phyloP scores from a whole-genome alignment of 2,797 vertebrate genomes.

The Cynopterus sphinx region DNA sequence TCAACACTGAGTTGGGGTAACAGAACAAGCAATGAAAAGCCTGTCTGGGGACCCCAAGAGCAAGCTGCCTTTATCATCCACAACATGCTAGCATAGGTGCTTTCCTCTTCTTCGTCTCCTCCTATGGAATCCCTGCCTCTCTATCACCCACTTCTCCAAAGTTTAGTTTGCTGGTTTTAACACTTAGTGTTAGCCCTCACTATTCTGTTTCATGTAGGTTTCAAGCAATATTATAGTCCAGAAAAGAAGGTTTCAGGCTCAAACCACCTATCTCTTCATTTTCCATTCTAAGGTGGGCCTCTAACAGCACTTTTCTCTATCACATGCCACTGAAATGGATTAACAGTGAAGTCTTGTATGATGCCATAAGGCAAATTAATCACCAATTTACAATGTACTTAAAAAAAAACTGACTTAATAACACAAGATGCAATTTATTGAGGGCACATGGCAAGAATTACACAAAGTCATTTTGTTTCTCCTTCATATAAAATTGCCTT shows the following conservation, averaged over 20 bases:
- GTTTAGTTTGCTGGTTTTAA: not conserved
- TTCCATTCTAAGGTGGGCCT: not conserved
- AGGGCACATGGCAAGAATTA: not conserved
- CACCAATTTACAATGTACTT: not conserved
- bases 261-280: not conserved
- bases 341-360: not conserved
- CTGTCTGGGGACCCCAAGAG: too few species aligned
- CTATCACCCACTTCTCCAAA: not conserved
- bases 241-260: not conserved
- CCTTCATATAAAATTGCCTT: not conserved
- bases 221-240: not conserved
- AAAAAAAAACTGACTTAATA: not conserved
- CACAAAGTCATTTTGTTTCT: not conserved
- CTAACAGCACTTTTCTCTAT: not conserved
- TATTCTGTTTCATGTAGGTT: not conserved
- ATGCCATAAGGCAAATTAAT: not conserved
- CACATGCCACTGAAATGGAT: not conserved
- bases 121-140: accelerated
- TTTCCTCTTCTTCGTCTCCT: not conserved
- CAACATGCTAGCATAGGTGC: accelerated
- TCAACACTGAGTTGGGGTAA: not conserved
- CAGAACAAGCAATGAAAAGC: not conserved
- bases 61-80: too few species aligned
- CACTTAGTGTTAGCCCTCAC: not conserved
- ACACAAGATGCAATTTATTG: not conserved